Conservation (phyloP, 2,888 invertebrate genomes). For the Harmothoe impar region DNA sequence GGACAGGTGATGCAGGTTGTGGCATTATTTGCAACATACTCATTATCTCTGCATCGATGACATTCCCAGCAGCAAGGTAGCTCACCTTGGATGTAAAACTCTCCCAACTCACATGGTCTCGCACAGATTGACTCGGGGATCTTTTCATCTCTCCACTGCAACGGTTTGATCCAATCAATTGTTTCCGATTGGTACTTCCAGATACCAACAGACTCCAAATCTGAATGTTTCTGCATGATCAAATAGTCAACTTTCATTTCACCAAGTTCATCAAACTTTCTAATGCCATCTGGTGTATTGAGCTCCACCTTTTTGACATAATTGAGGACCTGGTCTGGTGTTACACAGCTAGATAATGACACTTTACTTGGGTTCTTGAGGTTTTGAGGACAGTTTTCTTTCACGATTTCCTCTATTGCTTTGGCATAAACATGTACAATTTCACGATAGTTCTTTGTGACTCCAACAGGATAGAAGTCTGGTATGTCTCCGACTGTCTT, state of each 20-base stretch:
- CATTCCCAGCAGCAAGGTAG: constrained; percentile 70
- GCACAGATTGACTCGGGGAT: not conserved
- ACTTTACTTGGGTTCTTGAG: not conserved
- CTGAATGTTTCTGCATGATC: constrained; percentile 11
- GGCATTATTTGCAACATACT: constrained; percentile 65
- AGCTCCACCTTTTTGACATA: constrained; percentile 48
- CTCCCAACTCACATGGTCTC: not conserved
- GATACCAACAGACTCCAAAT: not conserved
- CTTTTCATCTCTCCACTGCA: not conserved
- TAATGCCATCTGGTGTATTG: not conserved
- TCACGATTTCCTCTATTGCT: constrained; percentile 30
- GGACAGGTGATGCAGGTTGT: constrained; percentile 69
- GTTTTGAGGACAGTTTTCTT: not conserved
- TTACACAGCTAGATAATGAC: not conserved
- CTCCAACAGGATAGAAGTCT: not conserved
- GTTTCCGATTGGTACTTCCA: not conserved
- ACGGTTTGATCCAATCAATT: not conserved
- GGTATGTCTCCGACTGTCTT: not conserved
- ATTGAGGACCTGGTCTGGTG: constrained; percentile 5
- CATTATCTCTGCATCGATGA: constrained; percentile 68
- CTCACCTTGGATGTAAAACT: constrained; percentile 54
- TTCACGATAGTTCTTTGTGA: not conserved
- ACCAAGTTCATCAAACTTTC: constrained; percentile 48
- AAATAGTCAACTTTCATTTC: constrained; percentile 35
- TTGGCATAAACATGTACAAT: constrained; percentile 38